Evolutionary conservation across 1,140 invertebrate genomes (phyloP).

Genomic region (Helicoverpa armigera): DNA sequence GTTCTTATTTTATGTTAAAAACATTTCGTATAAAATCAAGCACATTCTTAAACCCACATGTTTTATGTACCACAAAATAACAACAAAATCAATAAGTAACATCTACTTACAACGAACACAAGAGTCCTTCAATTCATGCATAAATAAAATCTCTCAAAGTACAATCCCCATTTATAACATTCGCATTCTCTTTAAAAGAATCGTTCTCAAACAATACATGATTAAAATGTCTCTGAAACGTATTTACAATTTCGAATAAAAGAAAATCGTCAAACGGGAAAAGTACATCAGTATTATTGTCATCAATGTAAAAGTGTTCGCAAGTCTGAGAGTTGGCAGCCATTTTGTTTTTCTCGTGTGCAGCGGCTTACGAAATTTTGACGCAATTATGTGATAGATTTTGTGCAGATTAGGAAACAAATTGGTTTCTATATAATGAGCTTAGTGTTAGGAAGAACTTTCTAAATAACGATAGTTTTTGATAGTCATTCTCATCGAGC

Average conservation of each 20-base stretch:
- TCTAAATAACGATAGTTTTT: too few species aligned
- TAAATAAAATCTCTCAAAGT: slow-evolving; percentile 30
- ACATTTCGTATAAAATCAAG: neutral
- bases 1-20: too few species aligned
- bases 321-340: neutral
- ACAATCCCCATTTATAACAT: slow-evolving; percentile 20
- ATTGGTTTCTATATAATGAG: too few species aligned
- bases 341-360: slow-evolving; percentile 23
- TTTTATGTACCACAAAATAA: slow-evolving; percentile 6
- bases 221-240: slow-evolving; percentile 26
- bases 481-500: too few species aligned
- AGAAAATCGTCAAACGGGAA: neutral
- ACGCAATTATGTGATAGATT: slow-evolving; percentile 11
- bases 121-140: slow-evolving; percentile 15
- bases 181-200: slow-evolving; percentile 10
- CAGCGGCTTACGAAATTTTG: slow-evolving; percentile 26
- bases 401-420: neutral
- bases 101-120: neutral
- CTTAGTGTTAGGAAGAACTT: too few species aligned
- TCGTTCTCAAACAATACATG: slow-evolving; percentile 28
- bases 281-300: slow-evolving; percentile 28
- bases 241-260: neutral
- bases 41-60: neutral
- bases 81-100: slow-evolving; percentile 1
- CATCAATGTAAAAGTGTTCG: slow-evolving; percentile 37